phyloP scores from a whole-genome alignment of 2,888 invertebrate species.

The Leptogaster cylindrica region DNA sequence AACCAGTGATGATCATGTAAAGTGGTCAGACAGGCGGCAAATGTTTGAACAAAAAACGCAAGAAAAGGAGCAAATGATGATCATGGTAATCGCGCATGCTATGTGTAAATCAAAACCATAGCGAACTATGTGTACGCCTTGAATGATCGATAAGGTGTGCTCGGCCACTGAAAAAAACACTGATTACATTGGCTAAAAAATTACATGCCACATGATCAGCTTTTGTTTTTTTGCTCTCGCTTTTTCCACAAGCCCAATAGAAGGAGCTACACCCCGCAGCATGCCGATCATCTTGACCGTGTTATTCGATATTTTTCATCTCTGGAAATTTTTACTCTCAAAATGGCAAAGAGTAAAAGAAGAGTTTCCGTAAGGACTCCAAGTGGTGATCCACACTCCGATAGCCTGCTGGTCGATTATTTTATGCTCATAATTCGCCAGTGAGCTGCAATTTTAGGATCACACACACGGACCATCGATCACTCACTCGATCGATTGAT shows the following conservation, averaged over 20 bases:
- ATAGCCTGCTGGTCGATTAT: slow-evolving; percentile 39
- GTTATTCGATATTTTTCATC: slow-evolving; percentile 33
- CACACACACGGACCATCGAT: slow-evolving; percentile 35
- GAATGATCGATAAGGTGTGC: slow-evolving; percentile 30
- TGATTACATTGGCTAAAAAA: slow-evolving; percentile 36
- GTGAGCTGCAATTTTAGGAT: slow-evolving; percentile 28
- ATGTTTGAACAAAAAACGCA: slow-evolving; percentile 11
- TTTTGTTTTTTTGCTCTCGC: slow-evolving; percentile 2
- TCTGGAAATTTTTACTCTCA: slow-evolving; percentile 18
- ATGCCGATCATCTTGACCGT: neutral
- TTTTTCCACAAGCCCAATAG: slow-evolving; percentile 18
- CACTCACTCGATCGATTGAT: slow-evolving; percentile 28
- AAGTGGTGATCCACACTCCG: slow-evolving; percentile 36
- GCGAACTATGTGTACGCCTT: slow-evolving; percentile 25
- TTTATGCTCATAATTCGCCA: slow-evolving; percentile 39
- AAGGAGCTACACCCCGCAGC: neutral
- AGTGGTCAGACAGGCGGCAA: slow-evolving; percentile 15
- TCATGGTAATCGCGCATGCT: slow-evolving; percentile 35
- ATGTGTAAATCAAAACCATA: slow-evolving; percentile 28
- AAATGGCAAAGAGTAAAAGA: slow-evolving; percentile 21
- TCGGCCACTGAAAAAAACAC: slow-evolving; percentile 35
- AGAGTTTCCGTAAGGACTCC: slow-evolving; percentile 18
- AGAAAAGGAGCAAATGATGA: slow-evolving; percentile 21
- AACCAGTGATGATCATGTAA: slow-evolving; percentile 28
- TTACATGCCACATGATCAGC: slow-evolving; percentile 33